A percentile compares a stretch with the other conserved stretches of the same genome.
phyloP scores from a whole-genome alignment of 2,888 invertebrate genomes.

The Urechis unicinctus region DNA sequence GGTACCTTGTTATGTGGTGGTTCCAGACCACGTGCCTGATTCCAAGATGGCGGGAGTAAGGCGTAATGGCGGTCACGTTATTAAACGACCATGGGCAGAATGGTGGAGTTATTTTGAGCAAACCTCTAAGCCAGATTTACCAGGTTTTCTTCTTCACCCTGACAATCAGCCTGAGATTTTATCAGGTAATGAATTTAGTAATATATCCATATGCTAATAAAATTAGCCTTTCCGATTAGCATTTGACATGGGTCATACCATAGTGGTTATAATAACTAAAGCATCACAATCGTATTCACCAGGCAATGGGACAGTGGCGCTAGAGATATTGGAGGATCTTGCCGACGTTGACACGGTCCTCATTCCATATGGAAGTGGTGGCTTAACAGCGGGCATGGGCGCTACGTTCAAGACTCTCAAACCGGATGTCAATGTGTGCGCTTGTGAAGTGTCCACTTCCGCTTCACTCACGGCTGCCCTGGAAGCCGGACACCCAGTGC shows the following conservation, averaged over 20 bases:
- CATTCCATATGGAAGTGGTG: not conserved
- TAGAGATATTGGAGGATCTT: not conserved
- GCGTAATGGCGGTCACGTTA: constrained; percentile 26
- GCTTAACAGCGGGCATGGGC: not conserved
- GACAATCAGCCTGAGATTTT: not conserved
- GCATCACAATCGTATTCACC: too few species aligned
- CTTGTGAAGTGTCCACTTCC: not conserved
- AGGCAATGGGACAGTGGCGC: not conserved
- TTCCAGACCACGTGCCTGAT: constrained; percentile 33
- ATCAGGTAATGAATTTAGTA: not conserved
- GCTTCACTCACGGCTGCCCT: not conserved
- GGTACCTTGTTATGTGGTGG: constrained; percentile 30
- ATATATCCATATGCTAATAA: too few species aligned
- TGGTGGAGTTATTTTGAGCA: not conserved
- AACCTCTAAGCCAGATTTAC: not conserved
- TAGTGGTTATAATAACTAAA: too few species aligned
- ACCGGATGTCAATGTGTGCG: not conserved
- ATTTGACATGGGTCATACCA: too few species aligned
- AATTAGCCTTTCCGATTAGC: too few species aligned
- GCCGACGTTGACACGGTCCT: not conserved
- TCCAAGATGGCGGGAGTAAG: constrained; percentile 28
- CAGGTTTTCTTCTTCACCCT: not conserved
- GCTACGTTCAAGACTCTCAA: not conserved
- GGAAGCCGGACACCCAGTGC: not conserved
- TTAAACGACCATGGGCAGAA: constrained; percentile 8